Evolutionary conservation across 2,113 vertebrate genomes (phyloP).

Genomic region (Phocoena phocoena): DNA sequence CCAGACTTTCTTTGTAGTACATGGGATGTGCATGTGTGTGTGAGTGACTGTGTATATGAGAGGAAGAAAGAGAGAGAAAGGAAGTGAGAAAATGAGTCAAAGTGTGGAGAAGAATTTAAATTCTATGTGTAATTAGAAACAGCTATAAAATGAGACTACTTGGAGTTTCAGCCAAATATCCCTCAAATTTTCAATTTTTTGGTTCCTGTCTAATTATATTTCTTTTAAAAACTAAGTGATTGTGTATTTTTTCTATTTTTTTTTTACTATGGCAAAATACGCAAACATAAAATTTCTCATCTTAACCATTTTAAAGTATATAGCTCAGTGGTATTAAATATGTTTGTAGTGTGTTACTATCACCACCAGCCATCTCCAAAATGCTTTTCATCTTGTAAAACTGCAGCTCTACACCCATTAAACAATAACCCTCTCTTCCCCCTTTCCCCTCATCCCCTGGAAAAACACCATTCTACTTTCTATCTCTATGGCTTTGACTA

Average conservation of each 20-base stretch:
- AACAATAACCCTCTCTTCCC: neutral
- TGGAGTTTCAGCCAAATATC: neutral
- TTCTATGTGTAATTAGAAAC: neutral
- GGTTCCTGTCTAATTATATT: neutral
- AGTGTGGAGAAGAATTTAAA: neutral
- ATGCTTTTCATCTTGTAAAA: neutral
- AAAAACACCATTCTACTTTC: neutral
- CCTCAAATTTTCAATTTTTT: neutral
- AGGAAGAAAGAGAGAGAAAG: neutral
- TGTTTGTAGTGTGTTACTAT: neutral
- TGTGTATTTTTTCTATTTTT: neutral
- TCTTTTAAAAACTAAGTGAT: neutral
- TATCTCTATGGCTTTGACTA: neutral
- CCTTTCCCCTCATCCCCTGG: neutral
- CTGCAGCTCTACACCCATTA: neutral
- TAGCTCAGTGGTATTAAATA: neutral
- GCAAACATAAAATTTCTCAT: neutral
- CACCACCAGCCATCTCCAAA: no score
- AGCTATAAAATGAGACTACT: neutral
- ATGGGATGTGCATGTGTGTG: neutral
- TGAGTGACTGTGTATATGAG: neutral
- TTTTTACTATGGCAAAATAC: no score
- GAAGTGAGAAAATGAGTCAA: neutral
- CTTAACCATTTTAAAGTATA: neutral
- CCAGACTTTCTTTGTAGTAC: neutral